These are phyloP conservation scores for Caenorhabditis becei DNA, from an alignment of 2,888 invertebrate species.

Conservation along the genomic window DNA sequence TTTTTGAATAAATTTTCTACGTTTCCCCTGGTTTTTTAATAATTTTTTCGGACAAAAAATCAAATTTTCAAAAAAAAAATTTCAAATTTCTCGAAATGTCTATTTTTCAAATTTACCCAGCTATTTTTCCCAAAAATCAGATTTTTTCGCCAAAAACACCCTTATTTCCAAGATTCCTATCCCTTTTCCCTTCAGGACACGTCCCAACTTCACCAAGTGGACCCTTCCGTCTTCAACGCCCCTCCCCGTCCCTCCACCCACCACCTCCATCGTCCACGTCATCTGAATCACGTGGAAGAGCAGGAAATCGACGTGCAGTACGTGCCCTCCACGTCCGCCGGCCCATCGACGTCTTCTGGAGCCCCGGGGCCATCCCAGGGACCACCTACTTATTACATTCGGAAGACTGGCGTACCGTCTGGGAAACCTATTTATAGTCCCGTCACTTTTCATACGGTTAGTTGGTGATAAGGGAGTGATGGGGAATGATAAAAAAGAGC, in stretches of 20 bases:
- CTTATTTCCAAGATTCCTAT: too few species aligned
- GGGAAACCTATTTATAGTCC: constrained; percentile 12
- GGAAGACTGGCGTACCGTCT: constrained; percentile 2
- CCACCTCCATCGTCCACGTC: not conserved
- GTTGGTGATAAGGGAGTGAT: not conserved
- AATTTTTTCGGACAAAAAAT: constrained; percentile 1
- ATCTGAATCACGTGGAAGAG: not conserved
- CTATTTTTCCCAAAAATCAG: too few species aligned
- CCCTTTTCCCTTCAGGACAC: constrained; percentile 18
- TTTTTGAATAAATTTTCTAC: too few species aligned
- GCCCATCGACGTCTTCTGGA: constrained; percentile 1
- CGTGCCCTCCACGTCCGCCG: constrained; percentile 4
- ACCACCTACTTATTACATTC: constrained; percentile 21
- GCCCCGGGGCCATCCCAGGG: not conserved
- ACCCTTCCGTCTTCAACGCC: too few species aligned
- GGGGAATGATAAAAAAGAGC: too few species aligned
- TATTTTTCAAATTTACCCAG: not conserved
- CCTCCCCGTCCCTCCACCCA: too few species aligned
- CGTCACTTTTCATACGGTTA: constrained; percentile 38
- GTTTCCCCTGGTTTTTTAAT: too few species aligned
- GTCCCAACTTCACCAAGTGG: constrained; percentile 29
- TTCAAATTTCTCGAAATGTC: not conserved
- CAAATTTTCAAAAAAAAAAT: not conserved
- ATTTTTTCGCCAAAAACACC: too few species aligned
- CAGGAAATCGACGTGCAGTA: constrained; percentile 11